These are phyloP conservation scores for Laticauda colubrina DNA, from an alignment of 2,113 vertebrate species.

Conservation along the genomic window DNA sequence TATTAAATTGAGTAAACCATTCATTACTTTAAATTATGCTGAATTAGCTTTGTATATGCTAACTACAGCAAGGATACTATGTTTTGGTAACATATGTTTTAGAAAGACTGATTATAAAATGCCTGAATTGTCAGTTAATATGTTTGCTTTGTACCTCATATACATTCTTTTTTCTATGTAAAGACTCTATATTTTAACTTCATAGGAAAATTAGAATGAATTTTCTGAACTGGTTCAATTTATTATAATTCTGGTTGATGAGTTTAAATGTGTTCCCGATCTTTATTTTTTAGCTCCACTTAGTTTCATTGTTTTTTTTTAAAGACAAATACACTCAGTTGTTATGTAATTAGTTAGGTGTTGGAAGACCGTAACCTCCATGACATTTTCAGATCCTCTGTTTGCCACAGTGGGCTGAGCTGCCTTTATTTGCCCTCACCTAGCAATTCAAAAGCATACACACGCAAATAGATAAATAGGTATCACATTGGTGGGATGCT, in stretches of 20 bases:
- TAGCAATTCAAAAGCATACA: not conserved
- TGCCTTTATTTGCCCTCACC: not conserved
- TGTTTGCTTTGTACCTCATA: not conserved
- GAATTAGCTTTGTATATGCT: not conserved
- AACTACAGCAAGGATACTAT: not conserved
- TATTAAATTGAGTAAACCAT: not conserved
- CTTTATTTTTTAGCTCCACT: not conserved
- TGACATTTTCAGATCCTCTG: not conserved
- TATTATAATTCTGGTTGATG: not conserved
- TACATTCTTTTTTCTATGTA: not conserved
- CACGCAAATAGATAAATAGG: not conserved
- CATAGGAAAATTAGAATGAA: not conserved
- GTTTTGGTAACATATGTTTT: not conserved
- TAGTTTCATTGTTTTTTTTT: not conserved
- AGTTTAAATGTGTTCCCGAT: not conserved
- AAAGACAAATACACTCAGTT: not conserved
- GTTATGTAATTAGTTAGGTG: not conserved
- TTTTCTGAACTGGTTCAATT: not conserved
- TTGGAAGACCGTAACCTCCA: not conserved
- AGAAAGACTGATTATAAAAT: not conserved
- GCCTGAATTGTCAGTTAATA: not conserved
- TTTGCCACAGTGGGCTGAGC: not conserved
- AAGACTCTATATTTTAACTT: not conserved
- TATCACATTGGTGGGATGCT: not conserved
- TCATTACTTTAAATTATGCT: not conserved